Conservation (phyloP, 2,797 vertebrate genomes). For the Lateolabrax maculatus region DNA sequence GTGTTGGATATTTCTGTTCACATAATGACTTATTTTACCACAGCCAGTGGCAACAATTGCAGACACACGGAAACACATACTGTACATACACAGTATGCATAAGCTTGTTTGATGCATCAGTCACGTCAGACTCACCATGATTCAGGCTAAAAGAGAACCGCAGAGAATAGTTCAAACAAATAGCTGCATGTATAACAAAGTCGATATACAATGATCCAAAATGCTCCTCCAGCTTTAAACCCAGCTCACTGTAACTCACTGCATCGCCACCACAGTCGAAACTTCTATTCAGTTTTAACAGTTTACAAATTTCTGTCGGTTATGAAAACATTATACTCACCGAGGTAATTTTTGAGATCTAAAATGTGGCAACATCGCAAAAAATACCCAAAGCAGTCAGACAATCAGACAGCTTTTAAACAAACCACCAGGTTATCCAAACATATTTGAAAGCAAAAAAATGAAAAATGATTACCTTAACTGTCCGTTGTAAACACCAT, state of each 20-base stretch:
- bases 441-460: not conserved
- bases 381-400: not conserved
- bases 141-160: not conserved
- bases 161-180: constrained; percentile 1
- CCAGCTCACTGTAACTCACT: not conserved
- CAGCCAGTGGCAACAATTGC: not conserved
- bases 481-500: not conserved
- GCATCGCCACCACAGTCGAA: not conserved
- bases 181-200: not conserved
- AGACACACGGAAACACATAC: not conserved
- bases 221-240: not conserved
- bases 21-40: not conserved
- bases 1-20: constrained; percentile 9
- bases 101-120: not conserved
- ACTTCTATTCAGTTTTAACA: not conserved
- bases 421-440: not conserved
- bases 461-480: not conserved
- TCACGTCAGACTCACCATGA: not conserved
- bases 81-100: not conserved
- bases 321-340: not conserved
- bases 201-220: not conserved
- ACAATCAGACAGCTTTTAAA: not conserved
- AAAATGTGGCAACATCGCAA: not conserved
- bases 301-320: not conserved
- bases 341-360: not conserved